A percentile compares a stretch with the other conserved stretches of the same genome.
Evolutionary conservation across 1,140 invertebrate genomes (phyloP).

Genomic region (Chironomus tepperi): DNA sequence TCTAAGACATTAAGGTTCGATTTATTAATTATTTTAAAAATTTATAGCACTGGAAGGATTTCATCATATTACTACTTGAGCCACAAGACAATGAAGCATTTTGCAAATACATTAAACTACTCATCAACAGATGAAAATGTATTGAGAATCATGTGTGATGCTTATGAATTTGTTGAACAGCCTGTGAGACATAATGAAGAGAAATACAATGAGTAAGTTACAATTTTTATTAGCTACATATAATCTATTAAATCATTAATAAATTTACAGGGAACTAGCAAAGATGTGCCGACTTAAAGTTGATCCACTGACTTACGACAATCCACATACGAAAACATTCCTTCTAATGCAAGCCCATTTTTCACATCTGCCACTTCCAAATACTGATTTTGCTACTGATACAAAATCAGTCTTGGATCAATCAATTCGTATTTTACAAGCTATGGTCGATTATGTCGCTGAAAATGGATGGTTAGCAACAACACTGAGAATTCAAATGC

Average conservation of each 20-base stretch:
- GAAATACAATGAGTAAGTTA: slow-evolving; percentile 71
- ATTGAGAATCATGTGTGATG: slow-evolving; percentile 70
- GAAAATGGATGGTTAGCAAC: slow-evolving; percentile 82
- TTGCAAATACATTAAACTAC: slow-evolving; percentile 57
- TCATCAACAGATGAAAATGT: slow-evolving; percentile 64
- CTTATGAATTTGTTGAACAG: slow-evolving; percentile 85
- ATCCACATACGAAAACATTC: slow-evolving; percentile 88
- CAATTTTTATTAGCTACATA: background rate
- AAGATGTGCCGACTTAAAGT: slow-evolving; percentile 67
- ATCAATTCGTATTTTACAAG: slow-evolving; percentile 84
- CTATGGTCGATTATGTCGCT: slow-evolving; percentile 89
- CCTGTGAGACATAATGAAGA: slow-evolving; percentile 99
- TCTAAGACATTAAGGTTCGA: too few relatives aligned
- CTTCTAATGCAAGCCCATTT: slow-evolving; percentile 93
- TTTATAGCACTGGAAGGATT: slow-evolving; percentile 70
- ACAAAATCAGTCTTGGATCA: slow-evolving; percentile 95
- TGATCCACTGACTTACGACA: slow-evolving; percentile 66
- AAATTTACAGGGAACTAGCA: slow-evolving; percentile 60
- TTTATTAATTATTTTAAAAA: background rate
- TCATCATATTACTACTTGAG: slow-evolving; percentile 97
- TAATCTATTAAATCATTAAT: slow-evolving; percentile 22
- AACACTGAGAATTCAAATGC: slow-evolving; percentile 61
- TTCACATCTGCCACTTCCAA: slow-evolving; percentile 67
- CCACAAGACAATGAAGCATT: slow-evolving; percentile 81
- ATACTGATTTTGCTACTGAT: slow-evolving; percentile 92